Percentiles rank a stretch among this genome's conserved stretches.
phyloP scores from a whole-genome alignment of 2,113 vertebrate genomes.

The Atlantisia rogersi region DNA sequence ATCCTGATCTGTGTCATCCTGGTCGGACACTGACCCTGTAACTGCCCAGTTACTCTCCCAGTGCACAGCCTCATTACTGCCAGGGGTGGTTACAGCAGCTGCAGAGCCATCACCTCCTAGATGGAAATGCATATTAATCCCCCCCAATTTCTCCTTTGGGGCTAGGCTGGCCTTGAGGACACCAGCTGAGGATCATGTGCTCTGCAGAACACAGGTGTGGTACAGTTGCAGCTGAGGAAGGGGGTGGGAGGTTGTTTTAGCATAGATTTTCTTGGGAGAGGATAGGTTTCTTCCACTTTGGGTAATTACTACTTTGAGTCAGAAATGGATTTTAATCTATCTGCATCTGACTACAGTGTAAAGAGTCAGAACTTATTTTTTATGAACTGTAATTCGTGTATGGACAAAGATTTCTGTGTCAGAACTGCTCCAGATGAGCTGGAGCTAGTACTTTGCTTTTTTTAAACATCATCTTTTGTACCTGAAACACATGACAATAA shows the following conservation, averaged over 20 bases:
- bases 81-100: neutral
- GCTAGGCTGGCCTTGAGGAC: neutral
- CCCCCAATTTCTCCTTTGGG: neutral
- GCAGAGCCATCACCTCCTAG: rapidly evolving
- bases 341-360: neutral
- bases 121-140: neutral
- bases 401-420: constrained; percentile 25
- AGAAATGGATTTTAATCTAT: neutral
- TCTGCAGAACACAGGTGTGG: neutral
- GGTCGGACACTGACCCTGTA: rapidly evolving
- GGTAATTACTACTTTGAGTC: neutral
- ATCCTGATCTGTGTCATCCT: rapidly evolving
- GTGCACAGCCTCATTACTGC: neutral
- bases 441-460: neutral
- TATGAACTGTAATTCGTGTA: neutral
- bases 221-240: neutral
- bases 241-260: neutral
- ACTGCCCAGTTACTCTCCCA: neutral
- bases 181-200: neutral
- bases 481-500: rapidly evolving
- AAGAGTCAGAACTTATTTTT: constrained; percentile 15
- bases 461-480: neutral
- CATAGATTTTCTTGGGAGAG: neutral
- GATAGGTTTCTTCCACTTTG: neutral
- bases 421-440: neutral